Evolutionary conservation across 2,888 invertebrate genomes (phyloP).

Genomic region (Cataglyphis albicans): DNA sequence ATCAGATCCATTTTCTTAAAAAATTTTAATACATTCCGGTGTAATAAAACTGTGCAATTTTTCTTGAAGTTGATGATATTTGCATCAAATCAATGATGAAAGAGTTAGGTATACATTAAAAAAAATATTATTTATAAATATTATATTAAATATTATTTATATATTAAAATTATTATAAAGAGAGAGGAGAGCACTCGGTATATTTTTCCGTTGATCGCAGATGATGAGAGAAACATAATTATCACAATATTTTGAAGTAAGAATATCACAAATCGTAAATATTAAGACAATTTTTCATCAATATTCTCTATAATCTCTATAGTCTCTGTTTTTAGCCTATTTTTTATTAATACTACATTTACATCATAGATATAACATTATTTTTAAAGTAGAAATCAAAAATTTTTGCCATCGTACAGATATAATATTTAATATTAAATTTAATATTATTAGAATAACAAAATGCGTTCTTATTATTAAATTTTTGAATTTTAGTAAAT

Average conservation of each 20-base stretch:
- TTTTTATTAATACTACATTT: background rate
- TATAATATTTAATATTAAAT: slow-evolving; percentile 31
- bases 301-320: background rate
- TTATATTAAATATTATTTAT: background rate
- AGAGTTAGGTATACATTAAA: background rate
- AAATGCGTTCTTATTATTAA: slow-evolving; percentile 4
- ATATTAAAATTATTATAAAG: background rate
- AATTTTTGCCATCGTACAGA: slow-evolving; percentile 59
- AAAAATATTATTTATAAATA: background rate
- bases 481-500: slow-evolving; percentile 18
- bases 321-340: background rate
- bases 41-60: too few species aligned
- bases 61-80: background rate
- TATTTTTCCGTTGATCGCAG: too few species aligned
- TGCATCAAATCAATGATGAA: background rate
- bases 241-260: background rate
- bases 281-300: background rate
- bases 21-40: too few species aligned
- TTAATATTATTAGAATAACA: background rate
- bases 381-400: slow-evolving; percentile 63
- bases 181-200: too few species aligned
- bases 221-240: background rate
- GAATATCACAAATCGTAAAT: slow-evolving; percentile 6
- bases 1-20: too few species aligned
- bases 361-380: background rate